Evolutionary conservation across 2,888 invertebrate species (phyloP).

Genomic region (Limenitis camilla): DNA sequence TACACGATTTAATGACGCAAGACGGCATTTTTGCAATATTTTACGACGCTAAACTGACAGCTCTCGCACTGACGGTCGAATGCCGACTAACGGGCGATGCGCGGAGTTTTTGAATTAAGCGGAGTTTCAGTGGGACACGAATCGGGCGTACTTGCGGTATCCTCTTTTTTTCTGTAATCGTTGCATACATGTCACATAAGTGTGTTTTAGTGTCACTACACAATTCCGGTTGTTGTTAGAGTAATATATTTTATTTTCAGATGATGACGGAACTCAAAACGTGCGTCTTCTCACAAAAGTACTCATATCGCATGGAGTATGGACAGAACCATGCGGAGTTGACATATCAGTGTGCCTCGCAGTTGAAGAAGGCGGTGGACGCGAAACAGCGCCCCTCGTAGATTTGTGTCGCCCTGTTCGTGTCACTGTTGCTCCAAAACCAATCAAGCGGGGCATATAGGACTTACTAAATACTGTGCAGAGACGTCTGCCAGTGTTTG

Average conservation of each 20-base stretch:
- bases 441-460: slow-evolving; percentile 85
- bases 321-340: slow-evolving; percentile 93
- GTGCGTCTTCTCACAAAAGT: slow-evolving; percentile 88
- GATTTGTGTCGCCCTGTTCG: slow-evolving; percentile 91
- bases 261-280: slow-evolving; percentile 72
- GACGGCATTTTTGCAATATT: no score
- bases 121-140: no score
- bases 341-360: slow-evolving; percentile 89
- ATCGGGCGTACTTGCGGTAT: no score
- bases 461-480: neutral
- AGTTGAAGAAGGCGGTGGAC: slow-evolving; percentile 70
- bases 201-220: neutral
- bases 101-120: no score
- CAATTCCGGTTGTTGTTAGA: neutral
- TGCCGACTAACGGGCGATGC: no score
- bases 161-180: no score
- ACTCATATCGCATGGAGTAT: slow-evolving; percentile 91
- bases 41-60: no score
- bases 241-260: slow-evolving; percentile 39
- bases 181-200: neutral
- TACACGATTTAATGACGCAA: no score
- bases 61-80: no score
- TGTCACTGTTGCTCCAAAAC: slow-evolving; percentile 90
- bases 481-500: neutral
- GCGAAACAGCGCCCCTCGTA: slow-evolving; percentile 69